A percentile compares a stretch with the other conserved stretches of the same genome.
Evolutionary conservation across 2,888 invertebrate species (phyloP).

Genomic region (Notodonta dromedarius): DNA sequence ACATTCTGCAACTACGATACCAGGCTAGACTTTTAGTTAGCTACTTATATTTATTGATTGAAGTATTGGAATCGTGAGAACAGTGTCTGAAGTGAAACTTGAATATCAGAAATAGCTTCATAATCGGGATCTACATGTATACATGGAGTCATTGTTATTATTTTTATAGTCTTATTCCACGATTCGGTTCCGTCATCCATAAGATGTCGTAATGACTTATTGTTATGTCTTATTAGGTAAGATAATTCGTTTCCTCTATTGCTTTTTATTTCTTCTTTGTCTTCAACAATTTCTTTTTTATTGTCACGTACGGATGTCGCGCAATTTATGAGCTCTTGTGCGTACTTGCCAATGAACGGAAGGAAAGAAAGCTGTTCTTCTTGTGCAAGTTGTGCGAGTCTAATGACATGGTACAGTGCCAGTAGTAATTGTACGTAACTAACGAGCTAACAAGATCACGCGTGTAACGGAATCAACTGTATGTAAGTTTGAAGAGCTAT

Average conservation of each 20-base stretch:
- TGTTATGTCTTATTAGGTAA: slow-evolving; percentile 36
- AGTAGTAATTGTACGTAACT: not conserved
- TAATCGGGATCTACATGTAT: slow-evolving; percentile 27
- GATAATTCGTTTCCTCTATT: slow-evolving; percentile 28
- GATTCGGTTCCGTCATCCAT: slow-evolving; percentile 21
- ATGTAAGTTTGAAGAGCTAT: too few species aligned
- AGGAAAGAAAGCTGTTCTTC: not conserved
- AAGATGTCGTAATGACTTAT: slow-evolving; percentile 29
- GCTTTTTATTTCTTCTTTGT: slow-evolving; percentile 14
- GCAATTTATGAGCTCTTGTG: not conserved
- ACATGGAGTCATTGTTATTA: slow-evolving; percentile 31
- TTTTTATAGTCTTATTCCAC: slow-evolving; percentile 26
- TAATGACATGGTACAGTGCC: not conserved
- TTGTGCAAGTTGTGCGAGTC: not conserved
- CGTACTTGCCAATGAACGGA: not conserved
- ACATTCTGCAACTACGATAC: too few species aligned
- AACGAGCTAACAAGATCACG: not conserved
- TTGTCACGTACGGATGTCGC: slow-evolving; percentile 3
- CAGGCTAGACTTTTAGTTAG: too few species aligned
- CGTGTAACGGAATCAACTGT: not conserved
- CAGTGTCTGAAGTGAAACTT: slow-evolving; percentile 14
- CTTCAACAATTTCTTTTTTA: slow-evolving; percentile 1
- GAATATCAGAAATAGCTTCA: slow-evolving; percentile 19
- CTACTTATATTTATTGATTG: too few species aligned
- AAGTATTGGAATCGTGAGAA: not conserved